These are phyloP conservation scores for Phyllostomus hastatus DNA, from an alignment of 2,113 vertebrate species.

Conservation along the genomic window DNA sequence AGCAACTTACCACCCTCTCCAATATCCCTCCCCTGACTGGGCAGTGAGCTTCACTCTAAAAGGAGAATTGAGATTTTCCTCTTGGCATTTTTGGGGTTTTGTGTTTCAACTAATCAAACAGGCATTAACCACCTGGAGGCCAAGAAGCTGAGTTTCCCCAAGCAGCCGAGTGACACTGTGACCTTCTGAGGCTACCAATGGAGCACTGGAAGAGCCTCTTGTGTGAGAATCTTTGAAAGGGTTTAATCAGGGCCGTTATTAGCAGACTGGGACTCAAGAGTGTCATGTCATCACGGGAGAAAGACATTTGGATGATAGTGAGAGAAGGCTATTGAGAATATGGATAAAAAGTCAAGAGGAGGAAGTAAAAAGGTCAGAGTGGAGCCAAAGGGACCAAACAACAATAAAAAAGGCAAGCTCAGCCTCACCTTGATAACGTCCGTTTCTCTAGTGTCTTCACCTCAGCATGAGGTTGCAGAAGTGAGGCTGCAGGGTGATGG, in stretches of 20 bases:
- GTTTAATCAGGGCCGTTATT: neutral
- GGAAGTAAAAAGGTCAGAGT: neutral
- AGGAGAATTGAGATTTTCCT: constrained; percentile 46
- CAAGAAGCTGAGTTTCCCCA: neutral
- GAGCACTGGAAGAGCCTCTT: neutral
- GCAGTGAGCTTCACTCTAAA: constrained; percentile 32
- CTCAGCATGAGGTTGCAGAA: neutral
- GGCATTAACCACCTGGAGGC: constrained; percentile 43
- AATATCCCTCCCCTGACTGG: neutral
- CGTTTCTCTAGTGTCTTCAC: neutral
- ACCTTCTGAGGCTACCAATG: constrained; percentile 58
- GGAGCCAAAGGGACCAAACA: neutral
- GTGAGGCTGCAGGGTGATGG: neutral
- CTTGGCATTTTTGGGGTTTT: constrained; percentile 58
- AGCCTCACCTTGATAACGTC: neutral
- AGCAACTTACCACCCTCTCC: neutral
- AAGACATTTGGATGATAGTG: neutral
- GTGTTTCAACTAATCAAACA: constrained; percentile 61
- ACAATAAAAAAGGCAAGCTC: neutral
- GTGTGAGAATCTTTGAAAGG: neutral
- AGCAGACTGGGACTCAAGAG: neutral
- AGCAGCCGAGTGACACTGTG: constrained; percentile 58
- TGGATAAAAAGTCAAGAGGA: neutral
- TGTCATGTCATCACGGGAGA: neutral
- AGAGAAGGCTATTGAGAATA: neutral